phyloP scores from a whole-genome alignment of 2,888 invertebrate species.

The Ichneumoninae sp. region DNA sequence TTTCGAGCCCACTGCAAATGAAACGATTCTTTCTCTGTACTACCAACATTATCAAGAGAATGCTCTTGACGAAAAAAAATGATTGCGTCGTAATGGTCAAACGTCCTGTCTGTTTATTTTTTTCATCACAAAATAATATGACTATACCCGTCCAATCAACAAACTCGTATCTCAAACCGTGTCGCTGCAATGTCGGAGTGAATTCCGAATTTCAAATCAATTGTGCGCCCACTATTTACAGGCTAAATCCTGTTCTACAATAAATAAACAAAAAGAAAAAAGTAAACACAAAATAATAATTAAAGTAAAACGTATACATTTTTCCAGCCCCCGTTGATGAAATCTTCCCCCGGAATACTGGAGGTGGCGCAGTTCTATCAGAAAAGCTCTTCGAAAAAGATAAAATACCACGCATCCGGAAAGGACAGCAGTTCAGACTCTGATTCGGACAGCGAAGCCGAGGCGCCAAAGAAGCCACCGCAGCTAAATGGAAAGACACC shows the following conservation, averaged over 20 bases:
- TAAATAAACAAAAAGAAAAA: not conserved
- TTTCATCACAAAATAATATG: not conserved
- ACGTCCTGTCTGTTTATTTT: not conserved
- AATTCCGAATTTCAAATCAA: not conserved
- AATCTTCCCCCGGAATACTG: slow-evolving; percentile 88
- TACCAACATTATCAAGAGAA: not conserved
- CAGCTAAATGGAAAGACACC: slow-evolving; percentile 76
- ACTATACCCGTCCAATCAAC: not conserved
- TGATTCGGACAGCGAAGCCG: slow-evolving; percentile 81
- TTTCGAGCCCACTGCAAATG: not conserved
- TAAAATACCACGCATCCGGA: slow-evolving; percentile 79
- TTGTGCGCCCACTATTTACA: not conserved
- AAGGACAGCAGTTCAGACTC: slow-evolving; percentile 81
- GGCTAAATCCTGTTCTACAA: not conserved
- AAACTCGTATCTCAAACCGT: not conserved
- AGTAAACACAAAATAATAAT: not conserved
- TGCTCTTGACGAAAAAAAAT: slow-evolving; percentile 6
- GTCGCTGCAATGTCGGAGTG: not conserved
- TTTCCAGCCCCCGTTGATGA: slow-evolving; percentile 87
- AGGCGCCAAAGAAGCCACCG: slow-evolving; percentile 72
- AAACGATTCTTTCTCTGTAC: not conserved
- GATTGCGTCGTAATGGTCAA: not conserved
- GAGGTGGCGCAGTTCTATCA: slow-evolving; percentile 87
- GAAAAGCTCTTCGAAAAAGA: slow-evolving; percentile 85
- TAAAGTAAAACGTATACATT: not conserved